These are phyloP conservation scores for Lethocerus indicus DNA, from an alignment of 1,140 invertebrate species.

Conservation along the genomic window DNA sequence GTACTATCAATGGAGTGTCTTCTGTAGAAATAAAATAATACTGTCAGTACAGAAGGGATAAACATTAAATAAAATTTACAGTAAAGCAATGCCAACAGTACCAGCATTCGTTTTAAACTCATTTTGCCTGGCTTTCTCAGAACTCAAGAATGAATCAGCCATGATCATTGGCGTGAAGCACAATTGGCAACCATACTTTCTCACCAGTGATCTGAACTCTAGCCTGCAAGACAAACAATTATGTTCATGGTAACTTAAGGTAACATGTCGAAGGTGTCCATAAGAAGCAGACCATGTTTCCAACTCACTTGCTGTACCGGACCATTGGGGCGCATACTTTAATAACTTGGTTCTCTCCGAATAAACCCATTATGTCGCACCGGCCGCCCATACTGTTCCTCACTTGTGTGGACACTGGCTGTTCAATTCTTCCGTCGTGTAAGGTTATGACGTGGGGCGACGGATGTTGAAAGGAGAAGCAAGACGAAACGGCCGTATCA, in stretches of 20 bases:
- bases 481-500: no score
- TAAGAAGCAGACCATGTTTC: no score
- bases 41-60: neutral
- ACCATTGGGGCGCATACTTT: constrained; percentile 92
- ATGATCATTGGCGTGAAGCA: constrained; percentile 94
- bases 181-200: constrained; percentile 73
- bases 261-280: no score
- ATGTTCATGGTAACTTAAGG: no score
- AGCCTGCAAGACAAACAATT: constrained; percentile 34
- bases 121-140: constrained; percentile 66
- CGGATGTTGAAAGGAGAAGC: no score
- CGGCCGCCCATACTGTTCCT: no score
- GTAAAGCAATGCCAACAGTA: constrained; percentile 19
- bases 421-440: no score
- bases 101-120: constrained; percentile 69
- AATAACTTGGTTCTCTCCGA: constrained; percentile 40
- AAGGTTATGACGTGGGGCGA: no score
- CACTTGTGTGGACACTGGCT: no score
- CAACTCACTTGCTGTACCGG: constrained; percentile 73
- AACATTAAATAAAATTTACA: neutral
- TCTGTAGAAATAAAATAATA: constrained; percentile 21
- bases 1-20: constrained; percentile 76
- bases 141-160: constrained; percentile 81
- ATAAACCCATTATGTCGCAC: constrained; percentile 39
- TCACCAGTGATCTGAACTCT: constrained; percentile 66